Evolutionary conservation across 2,888 invertebrate genomes (phyloP).

Genomic region (Copidosoma aretas): DNA sequence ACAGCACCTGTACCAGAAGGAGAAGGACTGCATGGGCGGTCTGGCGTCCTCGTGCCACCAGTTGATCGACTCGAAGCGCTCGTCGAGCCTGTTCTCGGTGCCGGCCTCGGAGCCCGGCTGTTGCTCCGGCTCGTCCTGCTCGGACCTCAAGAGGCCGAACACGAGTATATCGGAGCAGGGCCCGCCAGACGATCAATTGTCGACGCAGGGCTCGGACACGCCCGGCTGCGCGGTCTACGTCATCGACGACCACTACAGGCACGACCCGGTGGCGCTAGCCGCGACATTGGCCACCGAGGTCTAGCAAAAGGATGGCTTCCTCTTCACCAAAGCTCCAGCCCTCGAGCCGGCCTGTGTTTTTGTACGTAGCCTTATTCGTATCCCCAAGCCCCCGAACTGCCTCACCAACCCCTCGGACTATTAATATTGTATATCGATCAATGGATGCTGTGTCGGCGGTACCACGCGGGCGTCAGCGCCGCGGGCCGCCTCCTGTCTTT

Average conservation of each 20-base stretch:
- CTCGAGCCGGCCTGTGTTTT: not conserved
- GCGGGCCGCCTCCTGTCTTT: slow-evolving; percentile 41
- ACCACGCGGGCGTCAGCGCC: slow-evolving; percentile 35
- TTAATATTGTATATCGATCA: slow-evolving; percentile 1
- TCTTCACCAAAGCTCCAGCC: not conserved
- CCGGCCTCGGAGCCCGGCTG: slow-evolving; percentile 59
- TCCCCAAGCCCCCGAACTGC: too few species aligned
- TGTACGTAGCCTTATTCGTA: too few species aligned
- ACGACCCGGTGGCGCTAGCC: slow-evolving; percentile 55
- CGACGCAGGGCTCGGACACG: slow-evolving; percentile 41
- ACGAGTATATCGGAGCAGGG: slow-evolving; percentile 50
- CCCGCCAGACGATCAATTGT: slow-evolving; percentile 47
- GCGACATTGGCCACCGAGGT: slow-evolving; percentile 79
- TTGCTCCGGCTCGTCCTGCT: slow-evolving; percentile 64
- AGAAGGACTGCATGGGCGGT: slow-evolving; percentile 62
- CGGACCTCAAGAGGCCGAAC: slow-evolving; percentile 72
- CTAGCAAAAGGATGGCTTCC: slow-evolving; percentile 62
- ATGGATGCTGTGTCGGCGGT: slow-evolving; percentile 54
- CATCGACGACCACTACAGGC: slow-evolving; percentile 79
- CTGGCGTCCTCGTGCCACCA: slow-evolving; percentile 52
- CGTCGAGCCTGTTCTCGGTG: slow-evolving; percentile 60
- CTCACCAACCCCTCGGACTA: not conserved
- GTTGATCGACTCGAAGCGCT: slow-evolving; percentile 58
- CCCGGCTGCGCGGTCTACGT: slow-evolving; percentile 70
- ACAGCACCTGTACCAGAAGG: slow-evolving; percentile 67